Conservation (phyloP, 2,113 vertebrate species). For the Pseudonaja textilis region DNA sequence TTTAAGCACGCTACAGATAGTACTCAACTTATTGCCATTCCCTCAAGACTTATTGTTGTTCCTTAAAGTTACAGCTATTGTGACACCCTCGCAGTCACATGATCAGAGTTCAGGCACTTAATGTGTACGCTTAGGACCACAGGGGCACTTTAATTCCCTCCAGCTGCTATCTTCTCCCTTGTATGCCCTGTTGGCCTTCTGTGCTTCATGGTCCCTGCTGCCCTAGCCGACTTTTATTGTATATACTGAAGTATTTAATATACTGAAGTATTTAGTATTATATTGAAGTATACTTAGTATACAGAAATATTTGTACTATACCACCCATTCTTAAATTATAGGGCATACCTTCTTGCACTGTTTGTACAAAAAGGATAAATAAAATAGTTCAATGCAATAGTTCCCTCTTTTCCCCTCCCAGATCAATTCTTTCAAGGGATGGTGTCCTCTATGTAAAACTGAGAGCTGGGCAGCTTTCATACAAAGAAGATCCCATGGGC, state of each 20-base stretch:
- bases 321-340: neutral
- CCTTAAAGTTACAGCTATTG: neutral
- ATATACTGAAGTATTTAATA: neutral
- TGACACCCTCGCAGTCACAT: neutral
- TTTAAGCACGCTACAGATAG: neutral
- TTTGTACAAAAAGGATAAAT: neutral
- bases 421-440: constrained; percentile 90
- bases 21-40: neutral
- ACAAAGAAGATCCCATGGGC: constrained; percentile 95
- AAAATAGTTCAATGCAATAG: neutral
- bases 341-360: neutral
- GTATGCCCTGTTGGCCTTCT: neutral
- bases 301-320: neutral
- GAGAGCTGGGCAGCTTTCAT: constrained; percentile 92
- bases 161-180: neutral
- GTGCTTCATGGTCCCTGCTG: neutral
- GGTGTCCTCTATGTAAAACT: constrained; percentile 94
- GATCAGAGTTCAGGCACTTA: neutral
- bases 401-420: constrained; percentile 53
- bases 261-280: neutral
- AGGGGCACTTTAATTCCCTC: neutral
- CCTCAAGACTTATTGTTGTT: neutral
- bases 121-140: neutral
- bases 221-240: neutral
- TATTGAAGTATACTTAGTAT: neutral